Conservation (phyloP, 2,113 vertebrate species). For the Saguinus imperator region DNA sequence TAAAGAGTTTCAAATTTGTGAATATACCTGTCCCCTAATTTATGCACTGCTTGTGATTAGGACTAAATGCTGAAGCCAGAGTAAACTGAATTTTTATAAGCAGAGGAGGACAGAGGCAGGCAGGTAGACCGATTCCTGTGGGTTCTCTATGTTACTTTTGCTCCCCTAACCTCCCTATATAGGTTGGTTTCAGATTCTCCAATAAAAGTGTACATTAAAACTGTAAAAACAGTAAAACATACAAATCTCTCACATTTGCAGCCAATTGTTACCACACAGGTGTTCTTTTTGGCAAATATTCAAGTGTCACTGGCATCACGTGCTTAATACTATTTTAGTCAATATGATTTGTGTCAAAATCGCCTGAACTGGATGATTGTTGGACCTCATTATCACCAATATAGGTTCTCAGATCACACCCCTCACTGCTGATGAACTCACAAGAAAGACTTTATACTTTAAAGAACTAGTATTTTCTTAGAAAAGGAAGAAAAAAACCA, state of each 20-base stretch:
- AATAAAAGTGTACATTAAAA: slow-evolving; percentile 77
- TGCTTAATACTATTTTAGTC: slow-evolving; percentile 77
- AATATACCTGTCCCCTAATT: not conserved
- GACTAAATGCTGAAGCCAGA: not conserved
- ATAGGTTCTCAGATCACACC: slow-evolving; percentile 77
- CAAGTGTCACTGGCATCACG: slow-evolving; percentile 78
- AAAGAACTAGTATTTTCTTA: slow-evolving; percentile 87
- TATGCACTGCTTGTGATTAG: not conserved
- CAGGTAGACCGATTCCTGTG: not conserved
- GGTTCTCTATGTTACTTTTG: not conserved
- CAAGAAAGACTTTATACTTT: slow-evolving; percentile 77
- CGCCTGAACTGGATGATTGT: slow-evolving; percentile 76
- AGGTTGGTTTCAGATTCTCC: slow-evolving; percentile 71
- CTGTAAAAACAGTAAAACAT: slow-evolving; percentile 77
- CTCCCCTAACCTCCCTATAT: slow-evolving; percentile 9
- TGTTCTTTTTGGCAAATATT: slow-evolving; percentile 82
- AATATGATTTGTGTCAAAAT: slow-evolving; percentile 77
- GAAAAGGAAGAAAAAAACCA: slow-evolving; percentile 83
- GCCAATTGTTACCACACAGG: slow-evolving; percentile 68
- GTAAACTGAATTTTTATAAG: slow-evolving; percentile 63
- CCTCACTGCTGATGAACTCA: slow-evolving; percentile 77
- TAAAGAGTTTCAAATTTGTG: not conserved
- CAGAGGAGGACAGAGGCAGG: slow-evolving; percentile 66
- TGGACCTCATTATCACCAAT: slow-evolving; percentile 74
- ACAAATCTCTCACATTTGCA: slow-evolving; percentile 75